These are phyloP conservation scores for Orthosia cruda DNA, from an alignment of 2,888 invertebrate genomes.

Conservation along the genomic window DNA sequence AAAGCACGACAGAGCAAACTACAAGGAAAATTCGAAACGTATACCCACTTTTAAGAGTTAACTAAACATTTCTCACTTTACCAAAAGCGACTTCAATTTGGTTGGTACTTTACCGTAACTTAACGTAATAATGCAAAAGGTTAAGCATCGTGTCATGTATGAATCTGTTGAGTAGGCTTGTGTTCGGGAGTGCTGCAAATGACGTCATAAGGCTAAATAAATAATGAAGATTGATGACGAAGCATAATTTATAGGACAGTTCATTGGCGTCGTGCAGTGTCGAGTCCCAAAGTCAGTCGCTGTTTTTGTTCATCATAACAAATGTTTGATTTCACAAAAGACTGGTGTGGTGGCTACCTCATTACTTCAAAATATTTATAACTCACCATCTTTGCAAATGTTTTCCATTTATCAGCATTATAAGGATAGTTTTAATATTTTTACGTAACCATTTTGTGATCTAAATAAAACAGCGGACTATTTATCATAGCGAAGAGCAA, in stretches of 20 bases:
- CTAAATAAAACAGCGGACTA: constrained; percentile 50
- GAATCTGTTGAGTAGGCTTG: background rate
- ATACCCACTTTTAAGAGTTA: background rate
- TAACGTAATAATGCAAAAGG: background rate
- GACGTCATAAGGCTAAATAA: constrained; percentile 19
- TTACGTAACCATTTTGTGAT: constrained; percentile 30
- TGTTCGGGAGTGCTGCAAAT: background rate
- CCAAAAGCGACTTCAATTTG: background rate
- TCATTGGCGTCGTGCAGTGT: background rate
- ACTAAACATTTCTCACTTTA: too few species aligned
- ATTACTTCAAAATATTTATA: background rate
- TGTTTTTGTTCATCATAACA: background rate
- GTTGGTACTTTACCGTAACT: background rate
- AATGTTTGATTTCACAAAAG: background rate
- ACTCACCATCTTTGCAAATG: background rate
- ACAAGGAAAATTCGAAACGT: background rate
- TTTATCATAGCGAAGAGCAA: constrained; percentile 55
- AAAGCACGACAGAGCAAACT: background rate
- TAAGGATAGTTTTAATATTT: constrained; percentile 15
- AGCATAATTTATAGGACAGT: constrained; percentile 2
- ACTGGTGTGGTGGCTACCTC: background rate
- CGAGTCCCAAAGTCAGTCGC: too few species aligned
- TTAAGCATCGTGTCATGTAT: background rate
- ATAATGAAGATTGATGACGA: background rate
- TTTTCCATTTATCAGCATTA: constrained; percentile 11